Evolutionary conservation across 2,797 vertebrate genomes (phyloP), one percentile per base, ranked within the genome.

Genomic region (Acrossocheilus wenchowensis): DNA sequence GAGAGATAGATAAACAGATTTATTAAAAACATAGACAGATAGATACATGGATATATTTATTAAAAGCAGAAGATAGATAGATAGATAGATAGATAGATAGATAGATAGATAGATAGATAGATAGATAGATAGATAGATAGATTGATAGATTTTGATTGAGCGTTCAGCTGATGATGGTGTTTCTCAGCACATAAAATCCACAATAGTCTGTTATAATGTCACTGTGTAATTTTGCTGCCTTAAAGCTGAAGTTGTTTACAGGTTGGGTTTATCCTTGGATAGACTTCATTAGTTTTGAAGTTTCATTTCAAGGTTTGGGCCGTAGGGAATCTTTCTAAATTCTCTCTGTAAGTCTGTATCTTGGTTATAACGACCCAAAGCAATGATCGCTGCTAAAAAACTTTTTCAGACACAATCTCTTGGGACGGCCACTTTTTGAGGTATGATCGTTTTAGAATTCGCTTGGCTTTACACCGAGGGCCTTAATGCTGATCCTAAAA

Each of bases 231-330:
- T 78, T 43, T 69, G 23, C 36, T 75, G 54, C 71, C 74, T 68
- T 43, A 23, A 78, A 85, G 62, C 36, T 30, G 11, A 69, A 69
- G 75, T 84, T 78, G 34, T 79, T 85, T 57, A 54, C 39, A n/a
- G 75, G n/a, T 69, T 79, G n/a, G 52, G 36, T 85, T 78, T 72
- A 62, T 78, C 83, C 64, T 79, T 78, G 36, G 11, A 78, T 54
- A 34, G 73, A 68, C 60, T 78, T 78, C 62, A 85, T 85, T 78
- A 34, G 74, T 78, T 85, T 85, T 57, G n/a, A 85, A 78, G 82
- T 84, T 77, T 84, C 71, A 52, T 84, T 84, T 78, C 60, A 84
- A 78, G 83, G 74, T 85, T 69, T 43, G 34, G 41, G 34, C 82
- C 30, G 0, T 66, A 41, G 82, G 82, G 73, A 84, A 52, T 60